Evolutionary conservation across 2,113 vertebrate species (phyloP).

Genomic region (Phalacrocorax brasilianus): DNA sequence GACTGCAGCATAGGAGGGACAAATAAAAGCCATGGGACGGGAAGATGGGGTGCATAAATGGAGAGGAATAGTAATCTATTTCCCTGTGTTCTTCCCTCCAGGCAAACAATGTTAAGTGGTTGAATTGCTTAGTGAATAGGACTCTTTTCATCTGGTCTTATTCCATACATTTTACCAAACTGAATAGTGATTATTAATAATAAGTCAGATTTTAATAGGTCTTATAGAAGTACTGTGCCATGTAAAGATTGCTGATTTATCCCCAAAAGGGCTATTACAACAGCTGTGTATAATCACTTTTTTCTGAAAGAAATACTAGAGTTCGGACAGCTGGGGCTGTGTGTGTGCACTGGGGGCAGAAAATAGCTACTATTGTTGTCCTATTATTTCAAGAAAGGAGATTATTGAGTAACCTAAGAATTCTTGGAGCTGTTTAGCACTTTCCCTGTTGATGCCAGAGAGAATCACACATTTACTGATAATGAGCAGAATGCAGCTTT

Average conservation of each 20-base stretch:
- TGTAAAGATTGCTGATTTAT: neutral
- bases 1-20: neutral
- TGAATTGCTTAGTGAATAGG: neutral
- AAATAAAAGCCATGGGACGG: neutral
- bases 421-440: constrained; percentile 9
- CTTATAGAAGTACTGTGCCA: neutral
- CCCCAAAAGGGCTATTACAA: neutral
- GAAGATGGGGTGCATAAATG: neutral
- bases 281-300: neutral
- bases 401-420: constrained; percentile 25
- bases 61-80: neutral
- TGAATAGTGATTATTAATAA: neutral
- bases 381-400: constrained; percentile 8
- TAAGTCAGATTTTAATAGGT: neutral
- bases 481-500: constrained; percentile 38
- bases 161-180: neutral
- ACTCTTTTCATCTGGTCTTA: neutral
- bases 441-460: constrained; percentile 18
- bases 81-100: neutral
- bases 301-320: neutral
- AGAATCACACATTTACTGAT: constrained; percentile 33
- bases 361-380: neutral
- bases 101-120: neutral
- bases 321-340: neutral
- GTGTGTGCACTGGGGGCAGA: neutral